phyloP scores from a whole-genome alignment of 1,140 invertebrate species.

The Drosophila suzukii region DNA sequence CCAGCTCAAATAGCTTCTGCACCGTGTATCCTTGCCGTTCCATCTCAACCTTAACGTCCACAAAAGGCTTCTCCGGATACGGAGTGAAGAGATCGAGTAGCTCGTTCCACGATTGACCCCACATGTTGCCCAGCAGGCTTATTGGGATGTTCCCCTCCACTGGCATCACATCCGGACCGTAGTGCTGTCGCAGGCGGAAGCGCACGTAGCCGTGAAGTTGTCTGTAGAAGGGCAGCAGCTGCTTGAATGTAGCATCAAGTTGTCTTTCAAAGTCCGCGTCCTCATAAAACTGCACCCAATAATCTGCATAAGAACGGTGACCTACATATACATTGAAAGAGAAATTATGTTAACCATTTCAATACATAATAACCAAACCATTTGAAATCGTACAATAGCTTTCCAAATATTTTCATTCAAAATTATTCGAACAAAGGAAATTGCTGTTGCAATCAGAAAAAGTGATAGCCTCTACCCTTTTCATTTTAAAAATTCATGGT shows the following conservation, averaged over 20 bases:
- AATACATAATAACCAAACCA: neutral
- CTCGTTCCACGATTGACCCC: conserved; percentile 91
- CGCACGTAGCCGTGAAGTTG: conserved; percentile 88
- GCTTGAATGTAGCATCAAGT: conserved; percentile 85
- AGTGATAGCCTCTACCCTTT: too few relatives aligned
- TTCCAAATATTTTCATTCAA: neutral
- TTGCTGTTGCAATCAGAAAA: neutral
- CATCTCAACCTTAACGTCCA: conserved; percentile 87
- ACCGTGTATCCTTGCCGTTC: conserved; percentile 79
- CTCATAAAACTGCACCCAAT: conserved; percentile 87
- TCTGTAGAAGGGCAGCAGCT: conserved; percentile 87
- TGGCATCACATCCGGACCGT: conserved; percentile 82
- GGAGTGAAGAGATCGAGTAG: conserved; percentile 89
- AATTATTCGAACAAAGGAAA: neutral
- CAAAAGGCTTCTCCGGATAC: conserved; percentile 87
- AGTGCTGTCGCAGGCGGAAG: conserved; percentile 85
- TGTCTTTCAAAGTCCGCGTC: conserved; percentile 84
- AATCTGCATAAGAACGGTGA: conserved; percentile 79
- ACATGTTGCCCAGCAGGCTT: conserved; percentile 87
- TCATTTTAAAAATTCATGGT: neutral
- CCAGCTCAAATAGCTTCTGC: conserved; percentile 85
- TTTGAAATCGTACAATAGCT: neutral
- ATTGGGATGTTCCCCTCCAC: conserved; percentile 82
- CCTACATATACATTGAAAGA: conserved; percentile 27
- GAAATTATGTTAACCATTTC: neutral